Evolutionary conservation across 2,113 vertebrate species (phyloP), one percentile per base, ranked within the genome.

Genomic region (Chaetura pelagica): DNA sequence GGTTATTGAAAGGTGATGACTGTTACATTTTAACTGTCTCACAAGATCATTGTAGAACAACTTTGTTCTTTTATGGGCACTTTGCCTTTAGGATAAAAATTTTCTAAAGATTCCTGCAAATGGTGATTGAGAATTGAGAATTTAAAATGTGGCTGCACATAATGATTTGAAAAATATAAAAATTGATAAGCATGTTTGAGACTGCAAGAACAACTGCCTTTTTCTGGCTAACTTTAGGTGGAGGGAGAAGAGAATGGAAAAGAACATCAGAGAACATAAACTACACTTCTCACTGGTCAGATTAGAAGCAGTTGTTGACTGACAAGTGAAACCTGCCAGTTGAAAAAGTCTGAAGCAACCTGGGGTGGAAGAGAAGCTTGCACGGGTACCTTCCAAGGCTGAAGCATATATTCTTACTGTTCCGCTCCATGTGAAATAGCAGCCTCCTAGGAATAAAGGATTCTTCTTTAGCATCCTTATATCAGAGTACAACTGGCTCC

Each of bases 141-240:
- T 42, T n/a, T 40, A 13, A 52, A 54, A 7, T 11, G 3, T 1
- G 54, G 24, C 61, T 66, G 15, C 5, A 42, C 2, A 1, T 35
- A 64, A 26, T 8, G 4, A 82, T 54, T 71, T 44, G 1, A 5
- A 3, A 29, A 22, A 30, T 42, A 42, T 42, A 57, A 17, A 30
- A 85, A 59, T 4, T 17, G 10, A 24, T 63, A 15, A 63, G 3
- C 1, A 1, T 18, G 3, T 35, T 42, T 51, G 63, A 75, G 13
- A 21, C 42, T 12, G 11, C 8, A 44, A 58, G 21, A 42, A 22
- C 57, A 55, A 5, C 12, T 23, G 12, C 3, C 12, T 3, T 57
- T 58, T 62, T 72, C 26, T 78, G 20, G 3, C 5, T 51, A 30
- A 26, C 22, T 58, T 62, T 34, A 38, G 26, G 8, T 27, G 21